Base-by-base conservation (phyloP, 2,113 vertebrate genomes). In the Hippocampus zosterae region DNA sequence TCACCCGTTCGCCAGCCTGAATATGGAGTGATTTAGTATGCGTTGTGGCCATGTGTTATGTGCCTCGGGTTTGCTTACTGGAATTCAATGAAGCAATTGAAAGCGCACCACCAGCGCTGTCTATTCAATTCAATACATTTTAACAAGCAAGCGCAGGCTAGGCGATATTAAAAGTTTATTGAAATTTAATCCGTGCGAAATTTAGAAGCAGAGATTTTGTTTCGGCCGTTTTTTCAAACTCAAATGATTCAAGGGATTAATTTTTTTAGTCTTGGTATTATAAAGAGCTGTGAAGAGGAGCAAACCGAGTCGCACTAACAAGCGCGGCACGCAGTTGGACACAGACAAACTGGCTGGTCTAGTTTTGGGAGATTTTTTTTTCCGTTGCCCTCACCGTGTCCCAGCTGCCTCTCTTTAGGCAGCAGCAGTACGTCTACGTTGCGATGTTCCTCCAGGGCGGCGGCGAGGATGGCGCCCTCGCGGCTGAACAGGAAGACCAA, bases 361-460 rank as follows among this genome's bases (percentile, higher is more conserved):
- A n/a, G 60, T 63, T 63, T 63, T 41, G 19, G 4, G 5, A 11
- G 60, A 65, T 15, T 67, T 46, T 48, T 13, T 44, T 44, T 44
- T 48, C 46, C 53, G 9, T 27, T 61, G 3, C 5, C 67, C 55
- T 85, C 76, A 92, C 92, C 92, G 0, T 83, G 87, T 29, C 91
- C 90, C 8, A 91, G 83, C 77, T 90, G 90, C 70, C 77, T 86
- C 81, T 93, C 89, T 65, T 89, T 88, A 25, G 92, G 85, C 42
- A 92, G 85, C 72, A 94, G 78, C 60, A 94, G 79, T 46, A 94
- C 91, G 0, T 94, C 93, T 44, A 94, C 92, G 5, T 92, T 92
- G 59, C 61, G 79, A 79, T 93, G 91, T 48, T 91, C 81, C 63
- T 91, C 77, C 74, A 94, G 87, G 5, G 92, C 92, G 0, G 79